Conservation (phyloP, 1,140 invertebrate species). For the Ylistrum balloti region DNA sequence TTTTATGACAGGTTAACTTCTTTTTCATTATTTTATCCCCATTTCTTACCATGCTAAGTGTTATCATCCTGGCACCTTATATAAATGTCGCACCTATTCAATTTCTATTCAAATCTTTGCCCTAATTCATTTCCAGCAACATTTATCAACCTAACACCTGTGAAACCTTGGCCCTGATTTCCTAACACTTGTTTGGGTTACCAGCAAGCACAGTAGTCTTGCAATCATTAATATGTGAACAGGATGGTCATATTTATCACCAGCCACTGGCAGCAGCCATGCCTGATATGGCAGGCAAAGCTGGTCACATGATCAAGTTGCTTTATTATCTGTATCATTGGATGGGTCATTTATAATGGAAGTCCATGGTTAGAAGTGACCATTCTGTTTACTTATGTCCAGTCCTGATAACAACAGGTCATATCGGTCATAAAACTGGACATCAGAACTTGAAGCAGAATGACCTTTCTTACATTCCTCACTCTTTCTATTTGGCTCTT, state of each 20-base stretch:
- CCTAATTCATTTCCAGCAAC: neutral
- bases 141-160: neutral
- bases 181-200: too few species aligned
- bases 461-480: neutral
- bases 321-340: neutral
- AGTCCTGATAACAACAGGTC: constrained; percentile 14
- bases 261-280: neutral
- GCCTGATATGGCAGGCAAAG: constrained; percentile 1
- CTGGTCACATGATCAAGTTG: neutral
- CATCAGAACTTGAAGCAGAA: neutral
- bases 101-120: neutral
- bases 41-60: neutral
- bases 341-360: neutral
- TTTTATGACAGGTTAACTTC: too few species aligned
- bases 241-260: constrained; percentile 5
- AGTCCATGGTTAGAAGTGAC: neutral
- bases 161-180: neutral
- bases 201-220: neutral
- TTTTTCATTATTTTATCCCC: too few species aligned
- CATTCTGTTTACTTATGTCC: constrained; percentile 24
- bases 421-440: neutral
- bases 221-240: neutral
- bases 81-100: neutral
- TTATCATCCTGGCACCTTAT: neutral
- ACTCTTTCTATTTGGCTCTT: neutral